phyloP scores from a whole-genome alignment of 1,140 invertebrate genomes.

The Drosophila albomicans region DNA sequence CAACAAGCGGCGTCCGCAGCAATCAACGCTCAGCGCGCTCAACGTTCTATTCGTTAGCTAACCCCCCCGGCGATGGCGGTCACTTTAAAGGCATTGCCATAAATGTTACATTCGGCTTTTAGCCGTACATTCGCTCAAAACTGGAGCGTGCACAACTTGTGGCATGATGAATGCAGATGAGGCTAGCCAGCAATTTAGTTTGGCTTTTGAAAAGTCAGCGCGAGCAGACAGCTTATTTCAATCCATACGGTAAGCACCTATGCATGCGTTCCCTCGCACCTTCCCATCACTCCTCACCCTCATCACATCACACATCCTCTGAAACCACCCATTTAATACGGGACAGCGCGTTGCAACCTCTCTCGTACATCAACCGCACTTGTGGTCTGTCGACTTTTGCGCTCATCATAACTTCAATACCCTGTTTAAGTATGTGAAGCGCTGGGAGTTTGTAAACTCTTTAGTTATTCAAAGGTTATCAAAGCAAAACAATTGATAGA shows the following conservation, averaged over 20 bases:
- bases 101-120: slow-evolving; percentile 78
- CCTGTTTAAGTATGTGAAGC: neutral
- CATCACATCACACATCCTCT: too few relatives aligned
- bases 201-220: slow-evolving; percentile 66
- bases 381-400: slow-evolving; percentile 1
- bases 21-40: slow-evolving; percentile 75
- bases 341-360: neutral
- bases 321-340: slow-evolving; percentile 10
- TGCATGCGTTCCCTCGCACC: neutral
- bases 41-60: slow-evolving; percentile 9
- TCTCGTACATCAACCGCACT: slow-evolving; percentile 14
- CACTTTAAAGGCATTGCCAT: slow-evolving; percentile 70
- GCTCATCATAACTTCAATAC: slow-evolving; percentile 23
- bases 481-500: too few relatives aligned
- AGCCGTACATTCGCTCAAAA: slow-evolving; percentile 42
- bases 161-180: slow-evolving; percentile 43
- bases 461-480: too few relatives aligned
- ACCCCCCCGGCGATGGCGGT: slow-evolving; percentile 25
- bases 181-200: slow-evolving; percentile 75
- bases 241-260: slow-evolving; percentile 1
- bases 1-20: slow-evolving; percentile 68
- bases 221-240: slow-evolving; percentile 36
- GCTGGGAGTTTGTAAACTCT: too few relatives aligned
- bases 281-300: neutral
- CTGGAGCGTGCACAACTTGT: neutral